Evolutionary conservation across 2,113 vertebrate genomes (phyloP).

Genomic region (Suncus etruscus): DNA sequence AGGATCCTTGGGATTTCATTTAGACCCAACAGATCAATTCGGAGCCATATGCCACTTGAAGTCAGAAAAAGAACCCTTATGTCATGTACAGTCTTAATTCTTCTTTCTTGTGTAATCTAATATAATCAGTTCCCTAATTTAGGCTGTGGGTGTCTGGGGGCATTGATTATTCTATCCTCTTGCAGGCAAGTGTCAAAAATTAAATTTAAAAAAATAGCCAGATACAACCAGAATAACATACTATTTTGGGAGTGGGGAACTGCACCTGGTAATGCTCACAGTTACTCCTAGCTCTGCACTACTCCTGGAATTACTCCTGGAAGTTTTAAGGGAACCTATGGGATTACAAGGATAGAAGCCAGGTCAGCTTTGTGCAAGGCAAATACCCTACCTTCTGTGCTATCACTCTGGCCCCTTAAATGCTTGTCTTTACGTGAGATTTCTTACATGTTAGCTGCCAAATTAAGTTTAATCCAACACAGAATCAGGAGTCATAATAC

Average conservation of each 20-base stretch:
- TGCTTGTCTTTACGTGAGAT: background rate
- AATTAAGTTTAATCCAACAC: background rate
- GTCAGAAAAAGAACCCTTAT: background rate
- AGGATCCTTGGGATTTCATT: background rate
- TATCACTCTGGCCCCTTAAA: too few species aligned
- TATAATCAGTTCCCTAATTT: background rate
- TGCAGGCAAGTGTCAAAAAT: background rate
- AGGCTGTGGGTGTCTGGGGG: background rate
- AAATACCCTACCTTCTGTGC: too few species aligned
- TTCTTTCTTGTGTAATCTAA: background rate
- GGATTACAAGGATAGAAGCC: too few species aligned
- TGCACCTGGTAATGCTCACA: too few species aligned
- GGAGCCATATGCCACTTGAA: background rate
- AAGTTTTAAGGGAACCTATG: too few species aligned
- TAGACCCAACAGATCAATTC: background rate
- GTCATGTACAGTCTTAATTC: background rate
- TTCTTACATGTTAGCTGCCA: slow-evolving; percentile 21
- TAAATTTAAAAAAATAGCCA: background rate
- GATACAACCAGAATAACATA: background rate
- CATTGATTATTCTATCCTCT: background rate
- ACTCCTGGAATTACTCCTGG: too few species aligned
- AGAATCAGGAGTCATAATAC: too few species aligned
- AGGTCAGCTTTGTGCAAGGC: too few species aligned
- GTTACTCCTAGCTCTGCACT: too few species aligned
- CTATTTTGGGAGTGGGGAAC: background rate